These are phyloP conservation scores for Hybognathus amarus DNA, from an alignment of 2,797 vertebrate genomes.

Conservation along the genomic window DNA sequence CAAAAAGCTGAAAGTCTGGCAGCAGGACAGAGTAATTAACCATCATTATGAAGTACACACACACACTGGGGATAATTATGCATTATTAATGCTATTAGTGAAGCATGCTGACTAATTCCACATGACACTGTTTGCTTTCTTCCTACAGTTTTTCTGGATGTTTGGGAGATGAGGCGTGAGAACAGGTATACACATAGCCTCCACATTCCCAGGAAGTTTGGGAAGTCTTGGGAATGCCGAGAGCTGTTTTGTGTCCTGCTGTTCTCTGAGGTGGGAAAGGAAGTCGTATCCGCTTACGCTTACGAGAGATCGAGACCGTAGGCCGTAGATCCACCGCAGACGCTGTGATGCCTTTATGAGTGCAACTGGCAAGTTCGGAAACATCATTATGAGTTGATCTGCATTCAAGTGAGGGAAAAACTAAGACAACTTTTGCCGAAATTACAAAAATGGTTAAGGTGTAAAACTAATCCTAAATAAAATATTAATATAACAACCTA, in stretches of 20 bases:
- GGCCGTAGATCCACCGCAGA: neutral
- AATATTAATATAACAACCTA: neutral
- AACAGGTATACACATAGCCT: slow-evolving; percentile 21
- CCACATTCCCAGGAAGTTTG: slow-evolving; percentile 36
- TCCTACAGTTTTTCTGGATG: slow-evolving; percentile 55
- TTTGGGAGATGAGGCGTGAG: slow-evolving; percentile 46
- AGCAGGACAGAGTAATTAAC: slow-evolving; percentile 60
- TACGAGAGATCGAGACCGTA: neutral
- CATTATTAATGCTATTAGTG: slow-evolving; percentile 64
- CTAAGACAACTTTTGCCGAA: neutral
- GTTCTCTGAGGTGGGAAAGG: slow-evolving; percentile 28
- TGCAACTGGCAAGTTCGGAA: neutral
- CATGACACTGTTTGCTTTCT: slow-evolving; percentile 53
- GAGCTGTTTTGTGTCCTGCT: slow-evolving; percentile 30
- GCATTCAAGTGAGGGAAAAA: neutral
- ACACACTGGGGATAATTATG: slow-evolving; percentile 64
- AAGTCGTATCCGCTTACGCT: neutral
- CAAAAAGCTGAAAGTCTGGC: slow-evolving; percentile 15
- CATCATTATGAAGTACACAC: slow-evolving; percentile 66
- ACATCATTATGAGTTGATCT: neutral
- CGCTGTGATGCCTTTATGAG: neutral
- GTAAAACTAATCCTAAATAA: neutral
- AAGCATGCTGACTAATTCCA: slow-evolving; percentile 62
- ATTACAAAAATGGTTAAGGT: neutral
- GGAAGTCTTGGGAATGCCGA: slow-evolving; percentile 34